Percentiles rank a stretch among this genome's conserved stretches.
These are phyloP conservation scores for Seira ritae DNA, from an alignment of 2,888 invertebrate genomes.

Conservation along the genomic window DNA sequence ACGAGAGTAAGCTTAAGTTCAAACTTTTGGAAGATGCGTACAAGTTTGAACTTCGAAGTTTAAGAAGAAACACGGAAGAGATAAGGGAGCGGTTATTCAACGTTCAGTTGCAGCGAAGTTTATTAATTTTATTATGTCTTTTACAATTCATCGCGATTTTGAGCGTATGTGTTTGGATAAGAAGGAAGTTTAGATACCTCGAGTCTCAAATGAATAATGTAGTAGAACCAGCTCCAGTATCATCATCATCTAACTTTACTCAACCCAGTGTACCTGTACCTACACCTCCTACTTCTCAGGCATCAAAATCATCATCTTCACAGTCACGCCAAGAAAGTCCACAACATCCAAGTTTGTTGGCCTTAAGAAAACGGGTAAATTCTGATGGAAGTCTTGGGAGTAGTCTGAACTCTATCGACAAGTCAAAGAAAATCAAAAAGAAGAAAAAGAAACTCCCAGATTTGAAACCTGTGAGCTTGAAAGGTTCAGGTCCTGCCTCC, in stretches of 20 bases:
- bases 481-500: constrained; percentile 37
- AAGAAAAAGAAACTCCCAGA: constrained; percentile 63
- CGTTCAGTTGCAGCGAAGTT: constrained; percentile 71
- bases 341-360: constrained; percentile 19
- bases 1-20: constrained; percentile 68
- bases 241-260: background rate
- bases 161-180: constrained; percentile 53
- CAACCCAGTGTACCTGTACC: background rate
- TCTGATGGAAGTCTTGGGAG: constrained; percentile 47
- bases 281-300: too few relatives aligned
- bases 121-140: constrained; percentile 68
- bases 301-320: background rate
- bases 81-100: constrained; percentile 70
- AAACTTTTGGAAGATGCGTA: constrained; percentile 68
- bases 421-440: constrained; percentile 64
- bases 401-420: constrained; percentile 44
- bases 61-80: constrained; percentile 68
- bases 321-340: constrained; percentile 13
- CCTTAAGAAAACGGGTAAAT: constrained; percentile 57
- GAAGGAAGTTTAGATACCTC: constrained; percentile 45
- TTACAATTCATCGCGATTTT: constrained; percentile 62
- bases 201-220: constrained; percentile 31
- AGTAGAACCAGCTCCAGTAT: background rate
- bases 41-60: constrained; percentile 57
- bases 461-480: constrained; percentile 38